Base-by-base conservation (phyloP, 2,113 vertebrate species). In the Penelope pileata region DNA sequence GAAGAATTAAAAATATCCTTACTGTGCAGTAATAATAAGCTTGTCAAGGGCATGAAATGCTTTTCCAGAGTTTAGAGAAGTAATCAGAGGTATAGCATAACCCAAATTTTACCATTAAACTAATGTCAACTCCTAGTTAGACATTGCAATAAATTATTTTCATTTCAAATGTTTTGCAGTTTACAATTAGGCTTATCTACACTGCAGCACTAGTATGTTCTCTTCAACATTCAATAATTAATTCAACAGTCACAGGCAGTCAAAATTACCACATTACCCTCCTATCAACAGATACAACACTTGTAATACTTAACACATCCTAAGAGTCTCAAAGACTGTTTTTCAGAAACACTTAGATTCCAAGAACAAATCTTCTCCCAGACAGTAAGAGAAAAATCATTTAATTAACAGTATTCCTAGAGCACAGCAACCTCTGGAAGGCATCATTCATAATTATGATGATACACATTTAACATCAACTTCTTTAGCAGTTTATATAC, bases 1-100 rank as follows among this genome's bases (percentile, higher is more conserved):
- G 47, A 80, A 90, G 79, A 93, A 93, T 34, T 83, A 74, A 83
- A 92, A 85, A 69, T n/a, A 88, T 27, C 67, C 50, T 69, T 36
- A 45, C 6, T 23, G 59, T 63, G 56, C 29, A 80, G 18, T 38
- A 80, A 86, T 81, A 80, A 40, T 8, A 83, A 90, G 34, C 34
- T 54, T 81, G 64, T 68, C 15, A 83, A 62, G n/a, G 83, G 51
- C n/a, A 78, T 6, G 6, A 77, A 83, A 88, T 42, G 3, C 66
- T 83, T 83, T 93, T 67, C 53, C 34, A 54, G 29, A 51, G 67
- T 90, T 93, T 50, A 91, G 47, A 81, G 51, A 48, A 5, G 5
- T 24, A 63, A 80, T 12, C 10, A 70, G 38, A 88, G 86, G 42
- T 43, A 59, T 1, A 64, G 53, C 16, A 78, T 12, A 90, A 79